phyloP scores from a whole-genome alignment of 2,888 invertebrate genomes.

The Metacarcinus magister region DNA sequence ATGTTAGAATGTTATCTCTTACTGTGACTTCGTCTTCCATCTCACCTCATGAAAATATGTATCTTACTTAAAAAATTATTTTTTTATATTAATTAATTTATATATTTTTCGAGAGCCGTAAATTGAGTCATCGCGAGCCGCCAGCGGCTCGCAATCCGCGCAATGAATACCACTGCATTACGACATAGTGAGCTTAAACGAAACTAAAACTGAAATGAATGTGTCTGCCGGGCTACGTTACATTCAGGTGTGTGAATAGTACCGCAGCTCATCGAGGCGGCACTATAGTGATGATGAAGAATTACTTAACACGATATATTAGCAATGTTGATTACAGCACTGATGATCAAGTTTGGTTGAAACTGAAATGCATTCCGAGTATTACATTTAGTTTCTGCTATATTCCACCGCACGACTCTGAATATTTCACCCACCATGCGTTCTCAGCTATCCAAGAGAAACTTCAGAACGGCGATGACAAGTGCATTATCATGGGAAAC shows the following conservation, averaged over 20 bases:
- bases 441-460: background rate
- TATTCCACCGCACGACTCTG: slow-evolving; percentile 21
- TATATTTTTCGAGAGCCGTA: too few relatives aligned
- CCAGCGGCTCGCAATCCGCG: too few relatives aligned
- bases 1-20: too few relatives aligned
- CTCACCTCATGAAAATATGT: too few relatives aligned
- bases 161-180: too few relatives aligned
- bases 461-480: background rate
- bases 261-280: background rate
- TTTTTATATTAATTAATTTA: too few relatives aligned
- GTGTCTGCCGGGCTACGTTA: background rate
- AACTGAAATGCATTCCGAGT: slow-evolving; percentile 51
- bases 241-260: background rate
- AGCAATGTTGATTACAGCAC: background rate
- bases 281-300: background rate
- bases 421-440: slow-evolving; percentile 27
- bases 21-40: too few relatives aligned
- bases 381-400: slow-evolving; percentile 49
- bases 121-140: too few relatives aligned
- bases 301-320: background rate
- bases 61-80: too few relatives aligned
- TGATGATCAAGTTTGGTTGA: slow-evolving; percentile 62
- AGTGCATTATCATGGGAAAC: slow-evolving; percentile 3
- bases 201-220: background rate
- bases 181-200: background rate